A percentile compares a stretch with the other conserved stretches of the same genome.
phyloP scores from a whole-genome alignment of 2,888 invertebrate genomes.

The Hyles lineata region DNA sequence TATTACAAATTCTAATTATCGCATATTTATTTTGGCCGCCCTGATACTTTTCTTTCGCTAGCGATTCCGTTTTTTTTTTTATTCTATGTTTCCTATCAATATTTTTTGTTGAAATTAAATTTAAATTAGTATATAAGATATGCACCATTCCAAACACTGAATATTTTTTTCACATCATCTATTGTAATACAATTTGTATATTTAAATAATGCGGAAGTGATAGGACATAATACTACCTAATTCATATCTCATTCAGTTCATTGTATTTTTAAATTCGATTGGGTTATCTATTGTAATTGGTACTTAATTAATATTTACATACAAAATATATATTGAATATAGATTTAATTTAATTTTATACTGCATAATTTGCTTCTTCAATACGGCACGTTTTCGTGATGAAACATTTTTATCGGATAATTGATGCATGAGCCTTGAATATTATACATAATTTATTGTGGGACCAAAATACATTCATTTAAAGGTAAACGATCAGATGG shows the following conservation, averaged over 20 bases:
- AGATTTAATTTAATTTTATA: not conserved
- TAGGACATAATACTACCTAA: not conserved
- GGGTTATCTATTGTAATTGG: not conserved
- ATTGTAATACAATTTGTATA: not conserved
- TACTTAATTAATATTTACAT: not conserved
- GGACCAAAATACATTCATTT: conserved; percentile 19
- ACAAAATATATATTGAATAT: not conserved
- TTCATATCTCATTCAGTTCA: no score
- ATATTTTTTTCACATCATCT: not conserved
- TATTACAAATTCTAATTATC: no score
- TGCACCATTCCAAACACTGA: not conserved
- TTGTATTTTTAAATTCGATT: conserved; percentile 1
- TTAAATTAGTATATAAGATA: not conserved
- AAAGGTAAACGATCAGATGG: conserved; percentile 18
- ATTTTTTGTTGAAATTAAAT: not conserved
- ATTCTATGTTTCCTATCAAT: no score
- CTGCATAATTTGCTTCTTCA: conserved; percentile 1
- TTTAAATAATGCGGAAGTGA: not conserved
- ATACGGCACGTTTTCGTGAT: conserved; percentile 22
- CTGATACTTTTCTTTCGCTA: no score
- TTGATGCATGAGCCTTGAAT: conserved; percentile 22
- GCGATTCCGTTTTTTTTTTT: no score
- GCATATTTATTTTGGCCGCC: no score
- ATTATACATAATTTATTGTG: conserved; percentile 18
- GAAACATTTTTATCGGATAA: conserved; percentile 21